Base-by-base conservation (phyloP, 2,888 invertebrate species). In the Agonopterix heracliana region DNA sequence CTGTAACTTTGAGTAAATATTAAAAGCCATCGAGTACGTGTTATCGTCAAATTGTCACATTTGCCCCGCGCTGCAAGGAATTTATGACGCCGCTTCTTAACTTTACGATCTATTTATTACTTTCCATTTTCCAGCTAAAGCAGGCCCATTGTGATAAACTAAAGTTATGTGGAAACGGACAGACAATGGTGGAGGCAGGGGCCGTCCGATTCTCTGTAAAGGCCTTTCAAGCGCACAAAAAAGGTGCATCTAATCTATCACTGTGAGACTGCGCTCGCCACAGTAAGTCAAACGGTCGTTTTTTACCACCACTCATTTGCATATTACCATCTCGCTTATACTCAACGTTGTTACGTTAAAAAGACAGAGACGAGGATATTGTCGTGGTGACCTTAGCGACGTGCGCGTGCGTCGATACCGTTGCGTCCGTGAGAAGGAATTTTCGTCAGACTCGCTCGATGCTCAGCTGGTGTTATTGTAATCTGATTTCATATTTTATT, bases 241-340 rank as follows among this genome's bases (percentile, higher is more conserved):
- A 34, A 76, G 78, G 78, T 84, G 83, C 81, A 83, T 82, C 81
- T 72, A 83, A 84, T 86, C 84, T 82, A 83, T 83, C 79, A 81
- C 68, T 56, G 56, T 66, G 71, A 73, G 26, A 26, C 26, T 26
- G 26, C 26, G 26, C 66, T 75, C 68, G 72, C 74, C 70, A 71
- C 76, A 71, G 68, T 78, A 67, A 78, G 68, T 75, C 70, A 67
- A 73, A 74, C 71, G 72, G 65, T 71, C 69, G 63, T 68, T 78
- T 83, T 81, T 79, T 74, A 68, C 67, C 59, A 54, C 57, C 59
- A 56, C 57, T 71, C 78, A 82, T 86, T 85, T 82, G 77, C 82
- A 82, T 81, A 68, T 60, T 52, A 52, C 26, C 48, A 55, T 51
- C 52, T 78, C 75, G 67, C 71, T 48, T 57, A 76, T 62, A 41